A percentile compares a stretch with the other conserved stretches of the same genome.
Conservation (phyloP, 1,140 invertebrate genomes). For the Bradysia coprophila region DNA sequence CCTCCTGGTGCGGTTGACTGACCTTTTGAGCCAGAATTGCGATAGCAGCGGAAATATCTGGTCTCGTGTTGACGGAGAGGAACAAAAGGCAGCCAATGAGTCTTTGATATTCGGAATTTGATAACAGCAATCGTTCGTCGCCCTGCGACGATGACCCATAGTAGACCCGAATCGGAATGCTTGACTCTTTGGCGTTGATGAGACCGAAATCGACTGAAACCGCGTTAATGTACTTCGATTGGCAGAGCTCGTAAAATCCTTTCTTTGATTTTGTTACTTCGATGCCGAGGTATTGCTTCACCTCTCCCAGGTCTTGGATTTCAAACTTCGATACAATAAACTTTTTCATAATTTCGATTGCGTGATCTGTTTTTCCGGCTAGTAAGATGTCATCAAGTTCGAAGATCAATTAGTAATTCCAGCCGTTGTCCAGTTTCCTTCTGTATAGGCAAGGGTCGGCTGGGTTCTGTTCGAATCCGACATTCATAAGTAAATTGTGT, state of each 20-base stretch:
- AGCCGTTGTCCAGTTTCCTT: no score
- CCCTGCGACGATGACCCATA: conserved; percentile 2
- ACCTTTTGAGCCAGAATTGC: background rate
- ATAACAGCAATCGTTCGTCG: background rate
- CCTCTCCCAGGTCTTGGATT: conserved; percentile 11
- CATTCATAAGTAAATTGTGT: conserved; percentile 5
- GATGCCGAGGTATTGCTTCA: conserved; percentile 13
- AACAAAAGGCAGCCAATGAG: conserved; percentile 7
- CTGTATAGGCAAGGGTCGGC: conserved; percentile 9
- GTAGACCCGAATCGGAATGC: conserved; percentile 5
- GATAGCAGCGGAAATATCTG: conserved; percentile 6
- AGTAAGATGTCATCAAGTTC: conserved; percentile 7
- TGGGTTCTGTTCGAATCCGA: conserved; percentile 4
- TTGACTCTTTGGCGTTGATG: conserved; percentile 4
- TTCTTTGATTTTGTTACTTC: conserved; percentile 6
- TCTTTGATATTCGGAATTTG: conserved; percentile 5
- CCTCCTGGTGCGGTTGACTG: background rate
- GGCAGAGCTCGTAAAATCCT: conserved; percentile 3
- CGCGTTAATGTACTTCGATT: conserved; percentile 1
- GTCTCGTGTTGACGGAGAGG: conserved; percentile 6
- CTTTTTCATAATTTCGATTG: conserved; percentile 1
- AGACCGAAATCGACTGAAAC: background rate
- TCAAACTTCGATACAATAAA: conserved; percentile 7
- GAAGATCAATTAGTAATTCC: no score
- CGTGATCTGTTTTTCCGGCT: background rate